Evolutionary conservation across 2,797 vertebrate species (phyloP), one percentile per base, ranked within the genome.

Genomic region (Onychomys torridus): DNA sequence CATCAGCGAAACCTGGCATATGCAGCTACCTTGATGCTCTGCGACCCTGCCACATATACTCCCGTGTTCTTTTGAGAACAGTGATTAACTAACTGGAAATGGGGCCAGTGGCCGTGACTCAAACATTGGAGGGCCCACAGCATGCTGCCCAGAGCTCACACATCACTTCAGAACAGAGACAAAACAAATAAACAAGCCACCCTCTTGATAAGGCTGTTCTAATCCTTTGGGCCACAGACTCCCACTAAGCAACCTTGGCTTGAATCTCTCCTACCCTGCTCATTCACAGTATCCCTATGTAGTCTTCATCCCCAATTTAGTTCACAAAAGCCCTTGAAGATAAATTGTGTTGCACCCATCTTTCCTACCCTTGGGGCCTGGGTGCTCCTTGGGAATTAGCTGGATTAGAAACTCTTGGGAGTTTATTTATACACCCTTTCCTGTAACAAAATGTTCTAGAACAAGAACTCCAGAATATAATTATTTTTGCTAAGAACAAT

Each of bases 401-500:
- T 83, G 67, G 87, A 83, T 23, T 86, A 69, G 43, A 96, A 85
- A 91, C 40, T 13, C 93, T 97, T 90, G 49, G 71, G 81, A 93
- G 92, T 86, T 52, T 97, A 97, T 98, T 98, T 97, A 97, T 65
- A 96, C 92, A 90, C 84, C 57, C 76, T 95, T 96, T 97, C 97
- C 96, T 89, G 82, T 97, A 92, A 97, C 97, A 97, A 91, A 96
- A 95, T 92, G 97, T 97, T 95, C 96, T 95, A 69, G 61, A 96
- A 96, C 90, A 96, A 97, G 81, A 89, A 95, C 81, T 96, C n/a
- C 37, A 92, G 75, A 93, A 96, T 95, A 95, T 95, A 94, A 97
- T 92, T 96, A 95, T 97, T 98, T 97, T 96, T 95, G 46, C 93
- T 96, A 97, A 95, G 57, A 96, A 97, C 90, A 97, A 95, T 94